Evolutionary conservation across 2,113 vertebrate genomes (phyloP).

Genomic region (Tragulus kanchil): DNA sequence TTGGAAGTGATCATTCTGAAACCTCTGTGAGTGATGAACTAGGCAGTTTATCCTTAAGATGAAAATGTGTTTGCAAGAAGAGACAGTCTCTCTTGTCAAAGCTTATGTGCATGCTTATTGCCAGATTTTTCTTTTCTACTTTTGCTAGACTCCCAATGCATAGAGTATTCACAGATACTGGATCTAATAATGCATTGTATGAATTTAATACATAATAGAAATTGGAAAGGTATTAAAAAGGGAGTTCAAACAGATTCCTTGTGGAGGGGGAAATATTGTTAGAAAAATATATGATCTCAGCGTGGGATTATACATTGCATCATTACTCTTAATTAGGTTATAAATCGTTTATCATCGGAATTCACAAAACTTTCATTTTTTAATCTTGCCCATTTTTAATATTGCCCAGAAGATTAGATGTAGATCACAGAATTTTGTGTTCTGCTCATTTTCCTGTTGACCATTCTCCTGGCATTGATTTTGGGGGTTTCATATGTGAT

Average conservation of each 20-base stretch:
- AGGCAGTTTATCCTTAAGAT: background rate
- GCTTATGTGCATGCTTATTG: background rate
- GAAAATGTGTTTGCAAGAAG: background rate
- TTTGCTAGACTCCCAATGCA: background rate
- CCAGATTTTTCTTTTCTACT: background rate
- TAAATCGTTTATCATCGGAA: background rate
- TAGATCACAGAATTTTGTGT: background rate
- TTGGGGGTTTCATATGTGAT: background rate
- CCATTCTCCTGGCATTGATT: background rate
- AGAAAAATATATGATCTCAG: background rate
- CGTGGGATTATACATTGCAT: background rate
- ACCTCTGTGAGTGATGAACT: background rate
- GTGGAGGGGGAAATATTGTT: background rate
- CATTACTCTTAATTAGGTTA: background rate
- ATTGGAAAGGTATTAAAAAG: background rate
- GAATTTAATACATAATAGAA: slow-evolving; percentile 2
- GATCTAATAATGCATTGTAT: background rate
- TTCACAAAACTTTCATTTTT: background rate
- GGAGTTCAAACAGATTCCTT: background rate
- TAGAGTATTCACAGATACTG: background rate
- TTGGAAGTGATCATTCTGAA: background rate
- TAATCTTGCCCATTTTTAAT: background rate
- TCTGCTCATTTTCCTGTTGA: background rate
- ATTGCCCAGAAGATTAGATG: background rate
- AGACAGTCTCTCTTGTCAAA: background rate